Base-by-base conservation (phyloP, 2,797 vertebrate genomes). In the Hapalemur alaotrensis region DNA sequence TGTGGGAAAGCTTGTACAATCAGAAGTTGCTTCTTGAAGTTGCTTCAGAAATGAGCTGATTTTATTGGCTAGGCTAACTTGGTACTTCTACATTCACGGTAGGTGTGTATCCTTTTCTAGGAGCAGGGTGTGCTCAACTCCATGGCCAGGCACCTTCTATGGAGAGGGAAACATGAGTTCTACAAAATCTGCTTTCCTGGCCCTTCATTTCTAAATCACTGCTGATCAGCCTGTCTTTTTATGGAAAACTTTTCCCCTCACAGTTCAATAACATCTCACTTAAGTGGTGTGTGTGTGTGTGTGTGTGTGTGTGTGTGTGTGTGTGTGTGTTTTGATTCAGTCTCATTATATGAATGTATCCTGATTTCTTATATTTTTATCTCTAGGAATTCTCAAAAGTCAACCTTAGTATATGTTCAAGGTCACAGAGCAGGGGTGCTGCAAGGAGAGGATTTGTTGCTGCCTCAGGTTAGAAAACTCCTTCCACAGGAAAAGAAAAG, bases 1-100 rank as follows among this genome's bases (percentile, higher is more conserved):
- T 4, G 0, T 4, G 32, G 43, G 17, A 32, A 48, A 9, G 0
- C 14, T 4, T 6, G 1, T 12, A 3, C 4, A 4, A 14, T 32
- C 41, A 1, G 22, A 23, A 18, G 1, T 10, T 25, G 20, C 17
- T 78, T 61, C 14, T 0, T 1, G 57, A 7, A 59, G 57, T 59
- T 28, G 7, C 22, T 83, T 78, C 41, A n/a, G 41, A 20, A 43
- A 38, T 2, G 61, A n/a, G 70, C 14, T 20, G 28, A 6, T 14
- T n/a, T 52, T 50, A 22, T 9, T 22, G 50, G 4, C 17, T 7
- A 22, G 13, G n/a, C 32, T 22, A 8, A 32, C 14, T 4, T 23
- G n/a, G 25, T 18, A n/a, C 28, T 59, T 50, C n/a, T n/a, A 8
- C 23, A 41, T 41, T 70, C 22, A 30, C 5, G 30, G 41, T 46